Percentiles rank a stretch among this genome's conserved stretches.
phyloP scores from a whole-genome alignment of 2,797 vertebrate species.

The Hoplostethus atlanticus region DNA sequence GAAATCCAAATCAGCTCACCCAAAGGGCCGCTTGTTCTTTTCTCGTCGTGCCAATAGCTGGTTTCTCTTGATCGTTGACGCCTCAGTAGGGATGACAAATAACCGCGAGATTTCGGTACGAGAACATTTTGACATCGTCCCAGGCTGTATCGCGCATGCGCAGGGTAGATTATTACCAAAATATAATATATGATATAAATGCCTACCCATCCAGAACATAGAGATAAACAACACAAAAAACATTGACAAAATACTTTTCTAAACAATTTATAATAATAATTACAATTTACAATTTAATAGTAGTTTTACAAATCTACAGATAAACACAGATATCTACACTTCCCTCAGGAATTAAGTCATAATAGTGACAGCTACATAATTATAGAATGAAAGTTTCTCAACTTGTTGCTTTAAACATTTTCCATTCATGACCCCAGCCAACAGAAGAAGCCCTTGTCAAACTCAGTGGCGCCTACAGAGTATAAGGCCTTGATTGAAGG shows the following conservation, averaged over 20 bases:
- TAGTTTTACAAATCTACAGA: too few relatives aligned
- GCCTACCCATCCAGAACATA: too few relatives aligned
- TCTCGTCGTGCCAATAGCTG: constrained; percentile 57
- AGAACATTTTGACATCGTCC: constrained; percentile 35
- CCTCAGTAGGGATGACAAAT: constrained; percentile 38
- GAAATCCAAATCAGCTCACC: constrained; percentile 71
- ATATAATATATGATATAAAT: too few relatives aligned
- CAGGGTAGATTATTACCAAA: not conserved
- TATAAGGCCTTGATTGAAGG: constrained; percentile 70
- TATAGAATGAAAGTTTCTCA: too few relatives aligned
- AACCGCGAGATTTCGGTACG: constrained; percentile 50
- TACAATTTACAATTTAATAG: too few relatives aligned
- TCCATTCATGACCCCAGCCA: constrained; percentile 24
- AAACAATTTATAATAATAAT: too few relatives aligned
- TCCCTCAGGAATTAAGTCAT: too few relatives aligned
- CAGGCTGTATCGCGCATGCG: constrained; percentile 42
- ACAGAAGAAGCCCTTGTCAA: constrained; percentile 13
- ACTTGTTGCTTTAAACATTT: too few relatives aligned
- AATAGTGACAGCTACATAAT: too few relatives aligned
- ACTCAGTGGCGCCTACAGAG: not conserved
- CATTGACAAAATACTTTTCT: too few relatives aligned
- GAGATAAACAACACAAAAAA: too few relatives aligned
- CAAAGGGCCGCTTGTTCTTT: constrained; percentile 71
- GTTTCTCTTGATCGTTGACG: constrained; percentile 23
- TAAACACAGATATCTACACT: too few relatives aligned